phyloP scores from a whole-genome alignment of 2,113 vertebrate genomes.

The Ciconia maguari region DNA sequence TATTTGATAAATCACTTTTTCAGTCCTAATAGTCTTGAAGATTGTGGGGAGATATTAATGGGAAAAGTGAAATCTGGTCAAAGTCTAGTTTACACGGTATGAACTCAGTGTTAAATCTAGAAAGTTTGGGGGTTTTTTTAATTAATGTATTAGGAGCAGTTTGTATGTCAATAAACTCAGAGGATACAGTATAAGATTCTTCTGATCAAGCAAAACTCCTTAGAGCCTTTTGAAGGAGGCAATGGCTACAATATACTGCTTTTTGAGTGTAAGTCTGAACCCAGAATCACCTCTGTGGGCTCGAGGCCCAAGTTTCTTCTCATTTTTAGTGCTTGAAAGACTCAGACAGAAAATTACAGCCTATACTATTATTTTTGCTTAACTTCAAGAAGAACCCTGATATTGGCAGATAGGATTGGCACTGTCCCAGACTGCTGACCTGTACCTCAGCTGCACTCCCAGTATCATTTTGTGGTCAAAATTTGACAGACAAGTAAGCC shows the following conservation, averaged over 20 bases:
- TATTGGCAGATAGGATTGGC: background rate
- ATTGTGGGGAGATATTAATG: background rate
- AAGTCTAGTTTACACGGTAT: background rate
- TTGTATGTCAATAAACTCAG: background rate
- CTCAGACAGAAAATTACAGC: background rate
- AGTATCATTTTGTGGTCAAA: background rate
- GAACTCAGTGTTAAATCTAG: background rate
- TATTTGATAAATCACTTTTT: background rate
- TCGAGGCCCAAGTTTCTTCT: background rate
- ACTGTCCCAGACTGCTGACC: background rate
- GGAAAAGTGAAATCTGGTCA: background rate
- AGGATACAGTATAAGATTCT: background rate
- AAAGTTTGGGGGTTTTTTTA: background rate
- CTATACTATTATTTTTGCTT: background rate
- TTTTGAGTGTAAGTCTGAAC: background rate
- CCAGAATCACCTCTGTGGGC: background rate
- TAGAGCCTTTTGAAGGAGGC: background rate
- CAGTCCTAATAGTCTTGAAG: background rate
- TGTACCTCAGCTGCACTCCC: background rate
- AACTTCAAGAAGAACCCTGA: background rate
- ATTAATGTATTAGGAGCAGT: background rate
- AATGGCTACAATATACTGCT: background rate
- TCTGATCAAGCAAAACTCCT: background rate
- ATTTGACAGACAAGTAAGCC: background rate
- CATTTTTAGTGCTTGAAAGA: background rate